These are phyloP conservation scores for Serilophus lunatus DNA, from an alignment of 2,113 vertebrate genomes.

Conservation along the genomic window DNA sequence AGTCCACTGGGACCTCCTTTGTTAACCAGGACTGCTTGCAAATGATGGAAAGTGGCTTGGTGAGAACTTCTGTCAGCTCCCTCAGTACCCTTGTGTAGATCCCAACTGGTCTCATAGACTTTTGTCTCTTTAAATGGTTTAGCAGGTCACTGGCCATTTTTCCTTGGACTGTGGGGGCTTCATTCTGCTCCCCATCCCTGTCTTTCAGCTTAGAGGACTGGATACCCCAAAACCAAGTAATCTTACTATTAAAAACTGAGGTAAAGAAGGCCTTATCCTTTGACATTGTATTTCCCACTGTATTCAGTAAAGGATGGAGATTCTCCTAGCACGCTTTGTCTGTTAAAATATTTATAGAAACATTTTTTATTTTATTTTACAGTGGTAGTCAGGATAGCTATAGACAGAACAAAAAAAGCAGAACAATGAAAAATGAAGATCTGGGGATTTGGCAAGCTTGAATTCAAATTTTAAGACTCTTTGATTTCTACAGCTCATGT, in stretches of 20 bases:
- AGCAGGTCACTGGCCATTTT: background rate
- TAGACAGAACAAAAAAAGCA: background rate
- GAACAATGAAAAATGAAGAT: background rate
- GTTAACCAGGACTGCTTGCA: background rate
- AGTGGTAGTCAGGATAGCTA: background rate
- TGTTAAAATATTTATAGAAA: background rate
- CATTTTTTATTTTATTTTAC: background rate
- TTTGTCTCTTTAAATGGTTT: background rate
- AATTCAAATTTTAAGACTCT: background rate
- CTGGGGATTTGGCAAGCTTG: background rate
- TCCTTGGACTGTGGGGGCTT: background rate
- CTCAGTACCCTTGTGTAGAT: too few species aligned
- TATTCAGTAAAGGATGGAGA: background rate
- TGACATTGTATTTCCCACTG: background rate
- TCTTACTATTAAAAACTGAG: background rate
- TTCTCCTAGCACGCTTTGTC: background rate
- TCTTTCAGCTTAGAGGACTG: background rate
- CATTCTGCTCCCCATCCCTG: too few species aligned
- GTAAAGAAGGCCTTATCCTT: background rate
- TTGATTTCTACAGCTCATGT: background rate
- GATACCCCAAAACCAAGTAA: fast-evolving
- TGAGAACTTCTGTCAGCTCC: background rate
- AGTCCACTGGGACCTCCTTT: background rate
- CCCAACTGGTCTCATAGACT: background rate
- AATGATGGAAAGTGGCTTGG: background rate